Evolutionary conservation across 2,888 invertebrate genomes (phyloP).

Genomic region (Formica aserva): DNA sequence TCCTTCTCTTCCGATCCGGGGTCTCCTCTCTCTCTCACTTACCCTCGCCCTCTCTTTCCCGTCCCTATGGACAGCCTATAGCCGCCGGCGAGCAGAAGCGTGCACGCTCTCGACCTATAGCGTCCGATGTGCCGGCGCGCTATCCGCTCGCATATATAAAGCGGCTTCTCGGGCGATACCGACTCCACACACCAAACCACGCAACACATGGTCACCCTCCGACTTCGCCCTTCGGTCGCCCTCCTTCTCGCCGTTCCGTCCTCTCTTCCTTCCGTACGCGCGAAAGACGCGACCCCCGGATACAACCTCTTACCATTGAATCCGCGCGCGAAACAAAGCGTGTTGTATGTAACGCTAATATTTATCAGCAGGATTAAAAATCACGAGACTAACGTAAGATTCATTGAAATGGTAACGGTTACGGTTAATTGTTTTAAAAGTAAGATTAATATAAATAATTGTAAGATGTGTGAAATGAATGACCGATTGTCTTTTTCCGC

Average conservation of each 20-base stretch:
- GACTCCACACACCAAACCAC: conserved; percentile 66
- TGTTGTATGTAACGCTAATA: not conserved
- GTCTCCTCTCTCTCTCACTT: conserved; percentile 53
- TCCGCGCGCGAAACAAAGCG: not conserved
- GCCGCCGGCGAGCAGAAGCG: conserved; percentile 68
- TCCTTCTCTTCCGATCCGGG: conserved; percentile 54
- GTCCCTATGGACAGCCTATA: conserved; percentile 68
- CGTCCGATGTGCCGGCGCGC: conserved; percentile 74
- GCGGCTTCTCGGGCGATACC: conserved; percentile 68
- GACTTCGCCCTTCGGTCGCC: conserved; percentile 62
- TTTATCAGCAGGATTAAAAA: not conserved
- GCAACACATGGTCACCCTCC: conserved; percentile 61
- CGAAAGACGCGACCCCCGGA: conserved; percentile 35
- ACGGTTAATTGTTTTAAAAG: conserved; percentile 1
- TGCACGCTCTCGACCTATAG: conserved; percentile 75
- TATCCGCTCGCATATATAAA: conserved; percentile 71
- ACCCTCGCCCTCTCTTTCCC: conserved; percentile 53
- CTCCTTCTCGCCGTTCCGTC: conserved; percentile 38
- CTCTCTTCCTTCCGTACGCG: conserved; percentile 50
- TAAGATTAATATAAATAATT: not conserved
- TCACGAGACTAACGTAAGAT: not conserved
- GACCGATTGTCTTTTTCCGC: not conserved
- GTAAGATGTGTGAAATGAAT: not conserved
- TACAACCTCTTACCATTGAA: conserved; percentile 21
- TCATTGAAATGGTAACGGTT: not conserved